Percentiles rank a stretch among this genome's conserved stretches.
Evolutionary conservation across 2,888 invertebrate genomes (phyloP).

Genomic region (Sminthurinus aureus): DNA sequence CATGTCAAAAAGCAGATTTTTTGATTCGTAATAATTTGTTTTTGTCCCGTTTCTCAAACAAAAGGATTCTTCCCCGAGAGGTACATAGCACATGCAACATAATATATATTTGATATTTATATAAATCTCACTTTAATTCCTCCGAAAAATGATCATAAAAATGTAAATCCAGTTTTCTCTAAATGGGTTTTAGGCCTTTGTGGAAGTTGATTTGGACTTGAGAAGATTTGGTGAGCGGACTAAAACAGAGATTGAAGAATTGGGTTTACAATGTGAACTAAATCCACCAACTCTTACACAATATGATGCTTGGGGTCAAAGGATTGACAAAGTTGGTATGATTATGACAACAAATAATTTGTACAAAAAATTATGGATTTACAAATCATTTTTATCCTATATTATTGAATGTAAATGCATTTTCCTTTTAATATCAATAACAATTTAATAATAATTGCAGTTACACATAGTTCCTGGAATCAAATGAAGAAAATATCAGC

Average conservation of each 20-base stretch:
- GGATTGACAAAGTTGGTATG: constrained; percentile 64
- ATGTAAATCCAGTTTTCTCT: not conserved
- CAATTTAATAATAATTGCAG: constrained; percentile 46
- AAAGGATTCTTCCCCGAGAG: no score
- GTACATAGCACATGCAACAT: no score
- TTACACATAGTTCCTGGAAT: constrained; percentile 67
- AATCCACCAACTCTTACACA: constrained; percentile 65
- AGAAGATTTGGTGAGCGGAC: constrained; percentile 65
- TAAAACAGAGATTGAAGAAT: constrained; percentile 64
- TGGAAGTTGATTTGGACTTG: constrained; percentile 62
- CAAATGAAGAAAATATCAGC: constrained; percentile 66
- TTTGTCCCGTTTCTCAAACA: no score
- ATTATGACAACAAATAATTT: not conserved
- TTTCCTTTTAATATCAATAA: not conserved
- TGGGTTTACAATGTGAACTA: constrained; percentile 65
- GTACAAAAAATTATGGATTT: not conserved
- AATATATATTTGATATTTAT: no score
- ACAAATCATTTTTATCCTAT: not conserved
- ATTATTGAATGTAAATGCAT: no score
- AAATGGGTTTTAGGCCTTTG: constrained; percentile 39
- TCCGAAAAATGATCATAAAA: no score
- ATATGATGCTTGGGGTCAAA: constrained; percentile 67
- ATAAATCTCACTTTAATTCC: no score
- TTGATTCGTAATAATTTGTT: no score
- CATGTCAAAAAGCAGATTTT: no score